These are phyloP conservation scores for Cyaniris semiargus DNA, from an alignment of 2,888 invertebrate genomes.

Conservation along the genomic window DNA sequence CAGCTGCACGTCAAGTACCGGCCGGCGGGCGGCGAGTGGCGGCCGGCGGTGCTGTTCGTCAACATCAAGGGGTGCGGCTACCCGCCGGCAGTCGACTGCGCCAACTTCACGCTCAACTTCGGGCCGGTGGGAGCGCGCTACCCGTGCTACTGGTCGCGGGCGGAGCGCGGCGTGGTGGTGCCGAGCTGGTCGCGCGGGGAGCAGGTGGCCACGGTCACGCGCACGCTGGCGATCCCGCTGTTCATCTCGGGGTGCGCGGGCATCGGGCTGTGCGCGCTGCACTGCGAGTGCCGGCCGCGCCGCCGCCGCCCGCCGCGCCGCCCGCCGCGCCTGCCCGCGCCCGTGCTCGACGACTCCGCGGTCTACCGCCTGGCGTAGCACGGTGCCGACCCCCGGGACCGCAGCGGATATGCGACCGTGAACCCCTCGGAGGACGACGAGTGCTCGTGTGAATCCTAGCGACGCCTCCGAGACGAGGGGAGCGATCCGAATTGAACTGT, in stretches of 20 bases:
- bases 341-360: slow-evolving; percentile 79
- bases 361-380: slow-evolving; percentile 68
- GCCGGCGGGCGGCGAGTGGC: slow-evolving; percentile 70
- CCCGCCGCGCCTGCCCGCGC: slow-evolving; percentile 81
- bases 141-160: slow-evolving; percentile 86
- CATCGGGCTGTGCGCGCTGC: slow-evolving; percentile 91
- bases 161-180: slow-evolving; percentile 90
- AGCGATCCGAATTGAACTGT: background rate
- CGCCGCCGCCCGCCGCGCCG: slow-evolving; percentile 83
- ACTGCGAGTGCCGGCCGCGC: slow-evolving; percentile 90
- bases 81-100: slow-evolving; percentile 88
- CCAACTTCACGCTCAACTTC: slow-evolving; percentile 86
- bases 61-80: slow-evolving; percentile 93
- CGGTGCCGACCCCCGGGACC: slow-evolving; percentile 38
- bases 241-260: slow-evolving; percentile 91
- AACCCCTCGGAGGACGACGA: background rate
- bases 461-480: background rate
- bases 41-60: slow-evolving; percentile 84
- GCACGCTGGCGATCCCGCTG: slow-evolving; percentile 91
- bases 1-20: slow-evolving; percentile 84
- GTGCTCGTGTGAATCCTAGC: too few relatives aligned
- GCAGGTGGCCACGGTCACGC: slow-evolving; percentile 89
- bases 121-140: slow-evolving; percentile 85
- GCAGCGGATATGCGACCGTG: background rate
- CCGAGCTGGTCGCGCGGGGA: slow-evolving; percentile 91